Percentiles rank a stretch among this genome's conserved stretches.
Conservation (phyloP, 1,140 invertebrate genomes). For the Aethina tumida region DNA sequence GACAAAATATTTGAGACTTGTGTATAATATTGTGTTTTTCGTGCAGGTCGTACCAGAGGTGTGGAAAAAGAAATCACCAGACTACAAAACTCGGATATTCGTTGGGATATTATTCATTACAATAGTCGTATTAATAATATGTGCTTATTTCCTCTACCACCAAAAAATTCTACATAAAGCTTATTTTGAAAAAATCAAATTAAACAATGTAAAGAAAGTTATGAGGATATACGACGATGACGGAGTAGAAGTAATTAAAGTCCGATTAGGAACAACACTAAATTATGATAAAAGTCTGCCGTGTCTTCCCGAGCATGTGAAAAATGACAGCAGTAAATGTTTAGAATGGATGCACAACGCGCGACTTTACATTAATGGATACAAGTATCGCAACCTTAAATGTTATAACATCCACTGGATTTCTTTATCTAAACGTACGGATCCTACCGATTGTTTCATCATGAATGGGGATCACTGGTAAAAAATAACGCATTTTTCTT, state of each 20-base stretch:
- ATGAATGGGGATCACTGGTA: conserved; percentile 17
- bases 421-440: conserved; percentile 48
- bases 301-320: conserved; percentile 55
- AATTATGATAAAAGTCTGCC: conserved; percentile 54
- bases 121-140: conserved; percentile 69
- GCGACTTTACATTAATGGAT: conserved; percentile 57
- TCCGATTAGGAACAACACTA: conserved; percentile 50
- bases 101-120: conserved; percentile 70
- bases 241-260: conserved; percentile 60
- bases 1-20: not conserved
- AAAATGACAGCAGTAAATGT: conserved; percentile 51
- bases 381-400: conserved; percentile 46
- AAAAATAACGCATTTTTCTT: too few relatives aligned
- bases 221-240: conserved; percentile 61
- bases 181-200: conserved; percentile 75
- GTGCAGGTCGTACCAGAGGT: conserved; percentile 41
- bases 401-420: conserved; percentile 81
- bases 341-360: conserved; percentile 71
- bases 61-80: conserved; percentile 48
- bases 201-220: conserved; percentile 67
- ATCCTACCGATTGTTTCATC: conserved; percentile 76
- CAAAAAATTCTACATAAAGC: conserved; percentile 69
- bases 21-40: conserved; percentile 1
- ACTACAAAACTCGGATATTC: conserved; percentile 68
- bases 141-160: conserved; percentile 73